These are phyloP conservation scores for Araneus ventricosus DNA, from an alignment of 1,140 invertebrate species.

Conservation along the genomic window DNA sequence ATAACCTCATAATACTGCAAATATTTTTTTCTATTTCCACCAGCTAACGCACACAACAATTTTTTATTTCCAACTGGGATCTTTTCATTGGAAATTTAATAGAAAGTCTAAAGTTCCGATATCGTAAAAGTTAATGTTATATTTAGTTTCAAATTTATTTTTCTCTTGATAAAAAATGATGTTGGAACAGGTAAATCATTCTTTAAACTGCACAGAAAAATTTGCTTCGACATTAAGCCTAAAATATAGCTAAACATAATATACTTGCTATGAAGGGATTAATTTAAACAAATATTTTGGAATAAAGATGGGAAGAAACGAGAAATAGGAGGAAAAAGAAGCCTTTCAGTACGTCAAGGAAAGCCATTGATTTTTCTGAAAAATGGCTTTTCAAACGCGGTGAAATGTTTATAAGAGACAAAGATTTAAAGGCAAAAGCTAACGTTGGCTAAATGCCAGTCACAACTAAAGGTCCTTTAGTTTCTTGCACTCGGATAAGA, in stretches of 20 bases:
- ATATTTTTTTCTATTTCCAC: too few species aligned
- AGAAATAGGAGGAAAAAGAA: background rate
- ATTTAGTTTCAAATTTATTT: too few species aligned
- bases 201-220: too few species aligned
- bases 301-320: background rate
- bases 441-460: background rate
- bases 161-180: too few species aligned
- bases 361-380: constrained; percentile 4
- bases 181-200: too few species aligned
- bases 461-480: background rate
- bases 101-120: too few species aligned
- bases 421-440: background rate
- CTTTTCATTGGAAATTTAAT: too few species aligned
- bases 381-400: constrained; percentile 1
- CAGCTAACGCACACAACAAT: too few species aligned
- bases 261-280: background rate
- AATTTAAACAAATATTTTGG: background rate
- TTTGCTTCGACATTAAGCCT: too few species aligned
- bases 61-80: too few species aligned
- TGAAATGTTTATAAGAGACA: constrained; percentile 18
- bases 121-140: too few species aligned
- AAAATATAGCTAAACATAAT: background rate
- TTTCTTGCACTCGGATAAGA: constrained; percentile 15
- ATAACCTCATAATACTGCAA: too few species aligned
- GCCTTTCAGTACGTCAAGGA: background rate